Percentiles rank a stretch among this genome's conserved stretches.
phyloP scores from a whole-genome alignment of 2,797 vertebrate species.

The Mionectes olivaceus region DNA sequence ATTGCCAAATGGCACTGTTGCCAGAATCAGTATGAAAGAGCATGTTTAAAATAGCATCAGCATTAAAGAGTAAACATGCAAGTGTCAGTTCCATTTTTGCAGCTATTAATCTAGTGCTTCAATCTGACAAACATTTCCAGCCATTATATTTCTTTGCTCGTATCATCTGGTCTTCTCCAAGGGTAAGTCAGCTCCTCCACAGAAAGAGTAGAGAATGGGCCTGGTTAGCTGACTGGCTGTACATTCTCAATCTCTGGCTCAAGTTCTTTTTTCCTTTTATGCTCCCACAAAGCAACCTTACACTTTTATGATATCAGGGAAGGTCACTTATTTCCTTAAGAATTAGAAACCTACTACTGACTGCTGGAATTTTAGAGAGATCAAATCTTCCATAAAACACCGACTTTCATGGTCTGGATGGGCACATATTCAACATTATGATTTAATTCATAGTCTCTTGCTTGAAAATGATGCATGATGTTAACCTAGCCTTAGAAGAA shows the following conservation, averaged over 20 bases:
- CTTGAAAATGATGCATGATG: background rate
- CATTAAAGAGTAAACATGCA: background rate
- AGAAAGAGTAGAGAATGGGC: background rate
- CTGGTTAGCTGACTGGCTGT: background rate
- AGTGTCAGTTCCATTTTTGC: background rate
- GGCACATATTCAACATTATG: background rate
- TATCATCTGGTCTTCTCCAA: background rate
- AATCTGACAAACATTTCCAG: background rate
- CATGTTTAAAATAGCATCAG: background rate
- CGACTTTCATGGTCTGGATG: background rate
- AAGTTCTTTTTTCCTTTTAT: background rate
- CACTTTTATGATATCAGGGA: background rate
- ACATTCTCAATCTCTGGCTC: background rate
- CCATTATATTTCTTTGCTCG: background rate
- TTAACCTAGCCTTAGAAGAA: background rate
- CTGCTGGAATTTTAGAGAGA: slow-evolving; percentile 2
- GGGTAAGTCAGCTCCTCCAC: background rate
- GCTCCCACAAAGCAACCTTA: background rate
- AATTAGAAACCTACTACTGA: slow-evolving; percentile 7
- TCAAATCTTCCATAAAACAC: background rate
- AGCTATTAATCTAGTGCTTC: background rate
- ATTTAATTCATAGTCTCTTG: background rate
- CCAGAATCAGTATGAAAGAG: background rate
- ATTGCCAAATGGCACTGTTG: background rate
- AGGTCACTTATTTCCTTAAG: background rate